phyloP scores from a whole-genome alignment of 2,888 invertebrate genomes.

The Acronicta leporina region DNA sequence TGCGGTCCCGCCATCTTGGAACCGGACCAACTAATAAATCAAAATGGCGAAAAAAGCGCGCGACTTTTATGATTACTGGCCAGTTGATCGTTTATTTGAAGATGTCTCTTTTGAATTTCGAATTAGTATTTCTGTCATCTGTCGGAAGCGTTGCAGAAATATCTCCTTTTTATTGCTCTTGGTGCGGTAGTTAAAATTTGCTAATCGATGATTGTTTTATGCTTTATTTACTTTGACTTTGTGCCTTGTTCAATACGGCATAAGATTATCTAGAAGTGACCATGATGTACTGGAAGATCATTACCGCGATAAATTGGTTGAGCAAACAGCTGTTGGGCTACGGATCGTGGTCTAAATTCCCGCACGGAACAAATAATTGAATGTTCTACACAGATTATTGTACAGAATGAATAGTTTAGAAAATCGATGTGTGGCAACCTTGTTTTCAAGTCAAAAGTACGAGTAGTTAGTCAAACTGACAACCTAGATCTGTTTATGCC shows the following conservation, averaged over 20 bases:
- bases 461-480: too few species aligned
- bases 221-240: slow-evolving; percentile 12
- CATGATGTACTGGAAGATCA: too few species aligned
- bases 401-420: too few species aligned
- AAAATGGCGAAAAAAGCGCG: slow-evolving; percentile 80
- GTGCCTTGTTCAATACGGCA: slow-evolving; percentile 5
- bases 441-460: too few species aligned
- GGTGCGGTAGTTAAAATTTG: slow-evolving; percentile 2
- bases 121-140: slow-evolving; percentile 59
- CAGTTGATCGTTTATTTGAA: slow-evolving; percentile 47
- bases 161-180: slow-evolving; percentile 7
- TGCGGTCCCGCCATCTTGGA: slow-evolving; percentile 68
- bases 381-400: too few species aligned
- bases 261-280: too few species aligned
- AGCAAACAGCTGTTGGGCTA: too few species aligned
- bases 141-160: slow-evolving; percentile 32
- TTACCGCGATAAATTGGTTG: too few species aligned
- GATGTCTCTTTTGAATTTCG: slow-evolving; percentile 35
- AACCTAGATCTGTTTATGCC: too few species aligned
- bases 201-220: slow-evolving; percentile 15
- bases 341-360: too few species aligned
- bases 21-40: slow-evolving; percentile 80
- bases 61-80: slow-evolving; percentile 76
- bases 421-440: too few species aligned
- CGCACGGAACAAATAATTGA: too few species aligned